Evolutionary conservation across 2,797 vertebrate species (phyloP).

Genomic region (Helicolenus hilgendorfi): DNA sequence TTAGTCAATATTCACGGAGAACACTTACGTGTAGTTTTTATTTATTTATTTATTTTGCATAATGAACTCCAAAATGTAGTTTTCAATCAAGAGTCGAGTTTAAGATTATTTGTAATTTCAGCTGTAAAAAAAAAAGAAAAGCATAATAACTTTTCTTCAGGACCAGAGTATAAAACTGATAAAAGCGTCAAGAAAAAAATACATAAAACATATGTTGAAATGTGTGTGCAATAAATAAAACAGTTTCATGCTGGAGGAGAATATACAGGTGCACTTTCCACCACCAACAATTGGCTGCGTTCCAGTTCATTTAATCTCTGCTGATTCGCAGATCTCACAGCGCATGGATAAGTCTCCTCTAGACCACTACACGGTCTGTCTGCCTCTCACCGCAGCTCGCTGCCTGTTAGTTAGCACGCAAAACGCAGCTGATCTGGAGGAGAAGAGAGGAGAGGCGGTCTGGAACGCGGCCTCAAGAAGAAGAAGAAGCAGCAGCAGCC

Average conservation of each 20-base stretch:
- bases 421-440: not conserved
- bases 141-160: not conserved
- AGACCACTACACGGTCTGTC: not conserved
- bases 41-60: too few relatives aligned
- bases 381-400: not conserved
- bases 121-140: not conserved
- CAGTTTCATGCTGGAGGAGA: not conserved
- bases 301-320: not conserved
- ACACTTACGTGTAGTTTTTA: too few relatives aligned
- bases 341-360: conserved; percentile 26
- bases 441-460: conserved; percentile 8
- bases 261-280: not conserved
- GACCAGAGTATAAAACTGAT: not conserved
- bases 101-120: not conserved
- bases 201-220: not conserved
- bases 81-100: too few relatives aligned
- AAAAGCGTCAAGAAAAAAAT: not conserved
- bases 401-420: not conserved
- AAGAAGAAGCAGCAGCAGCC: conserved; percentile 21
- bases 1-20: not conserved
- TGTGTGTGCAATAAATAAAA: not conserved
- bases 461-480: conserved; percentile 19
- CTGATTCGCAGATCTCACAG: conserved; percentile 55
- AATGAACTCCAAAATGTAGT: too few relatives aligned
- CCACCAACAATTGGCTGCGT: not conserved